These are phyloP conservation scores for Solen grandis DNA, from an alignment of 1,140 invertebrate genomes.

Conservation along the genomic window DNA sequence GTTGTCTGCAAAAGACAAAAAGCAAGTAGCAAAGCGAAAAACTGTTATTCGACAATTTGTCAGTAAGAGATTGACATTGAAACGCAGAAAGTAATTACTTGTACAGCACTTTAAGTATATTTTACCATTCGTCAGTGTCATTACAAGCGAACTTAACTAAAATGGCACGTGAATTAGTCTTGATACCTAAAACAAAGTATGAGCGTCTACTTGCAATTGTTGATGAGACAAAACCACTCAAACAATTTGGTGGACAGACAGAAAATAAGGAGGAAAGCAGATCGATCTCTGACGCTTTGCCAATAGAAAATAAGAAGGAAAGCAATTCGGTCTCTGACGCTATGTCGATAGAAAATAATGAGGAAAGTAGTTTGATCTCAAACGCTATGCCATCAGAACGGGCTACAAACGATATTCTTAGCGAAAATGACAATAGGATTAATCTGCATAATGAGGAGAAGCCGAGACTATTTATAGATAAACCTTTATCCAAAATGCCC, in stretches of 20 bases:
- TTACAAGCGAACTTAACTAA: constrained; percentile 18
- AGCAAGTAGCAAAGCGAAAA: background rate
- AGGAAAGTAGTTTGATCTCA: background rate
- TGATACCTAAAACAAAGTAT: constrained; percentile 26
- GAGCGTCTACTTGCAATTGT: constrained; percentile 10
- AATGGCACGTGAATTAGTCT: constrained; percentile 28
- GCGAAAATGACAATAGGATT: background rate
- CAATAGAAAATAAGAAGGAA: background rate
- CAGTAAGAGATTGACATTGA: constrained; percentile 10
- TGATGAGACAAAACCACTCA: background rate
- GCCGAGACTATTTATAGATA: constrained; percentile 24
- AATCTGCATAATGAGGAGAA: background rate
- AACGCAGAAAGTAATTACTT: constrained; percentile 28
- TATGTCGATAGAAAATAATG: too few species aligned
- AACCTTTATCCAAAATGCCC: constrained; percentile 22
- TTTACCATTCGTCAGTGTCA: constrained; percentile 14
- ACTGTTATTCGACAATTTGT: constrained; percentile 21
- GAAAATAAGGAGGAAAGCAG: background rate
- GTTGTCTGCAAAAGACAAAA: constrained; percentile 9
- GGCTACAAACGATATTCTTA: background rate
- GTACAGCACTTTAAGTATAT: constrained; percentile 5
- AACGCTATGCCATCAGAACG: background rate
- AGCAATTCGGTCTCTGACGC: too few species aligned
- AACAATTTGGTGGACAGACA: constrained; percentile 20
- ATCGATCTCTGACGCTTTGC: background rate